Evolutionary conservation across 2,888 invertebrate genomes (phyloP).

Genomic region (Acanthosoma haemorrhoidale): DNA sequence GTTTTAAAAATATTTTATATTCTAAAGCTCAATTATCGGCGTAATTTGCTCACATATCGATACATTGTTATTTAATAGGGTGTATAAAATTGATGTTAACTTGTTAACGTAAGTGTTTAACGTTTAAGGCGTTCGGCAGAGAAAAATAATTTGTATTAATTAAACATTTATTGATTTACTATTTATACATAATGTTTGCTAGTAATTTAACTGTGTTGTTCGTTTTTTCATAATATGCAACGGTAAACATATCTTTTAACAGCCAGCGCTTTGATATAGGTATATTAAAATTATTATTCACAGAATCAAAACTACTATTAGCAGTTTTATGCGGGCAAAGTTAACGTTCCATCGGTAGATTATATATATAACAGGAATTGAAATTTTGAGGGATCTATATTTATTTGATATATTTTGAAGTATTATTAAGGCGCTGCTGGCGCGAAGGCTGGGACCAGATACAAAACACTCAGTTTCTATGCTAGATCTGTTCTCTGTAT

Average conservation of each 20-base stretch:
- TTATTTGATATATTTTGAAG: no score
- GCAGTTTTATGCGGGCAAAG: no score
- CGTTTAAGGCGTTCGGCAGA: not conserved
- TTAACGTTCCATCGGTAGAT: no score
- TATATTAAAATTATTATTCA: not conserved
- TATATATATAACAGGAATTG: no score
- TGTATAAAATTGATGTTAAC: conserved; percentile 2
- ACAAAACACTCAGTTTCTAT: not conserved
- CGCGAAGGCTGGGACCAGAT: not conserved
- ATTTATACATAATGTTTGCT: not conserved
- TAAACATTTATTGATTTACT: not conserved
- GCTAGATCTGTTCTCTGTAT: not conserved
- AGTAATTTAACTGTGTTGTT: not conserved
- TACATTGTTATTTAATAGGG: not conserved
- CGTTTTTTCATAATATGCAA: conserved; percentile 11
- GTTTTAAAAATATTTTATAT: not conserved
- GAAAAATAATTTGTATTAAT: not conserved
- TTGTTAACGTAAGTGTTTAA: conserved; percentile 1
- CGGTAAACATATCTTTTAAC: not conserved
- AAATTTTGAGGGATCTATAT: no score
- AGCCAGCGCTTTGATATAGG: not conserved
- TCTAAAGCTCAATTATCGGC: conserved; percentile 23
- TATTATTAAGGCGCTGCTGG: not conserved
- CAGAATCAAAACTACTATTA: no score
- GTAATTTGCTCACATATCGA: conserved; percentile 24